Evolutionary conservation across 2,888 invertebrate genomes (phyloP).

Genomic region (Mythimna pallens): DNA sequence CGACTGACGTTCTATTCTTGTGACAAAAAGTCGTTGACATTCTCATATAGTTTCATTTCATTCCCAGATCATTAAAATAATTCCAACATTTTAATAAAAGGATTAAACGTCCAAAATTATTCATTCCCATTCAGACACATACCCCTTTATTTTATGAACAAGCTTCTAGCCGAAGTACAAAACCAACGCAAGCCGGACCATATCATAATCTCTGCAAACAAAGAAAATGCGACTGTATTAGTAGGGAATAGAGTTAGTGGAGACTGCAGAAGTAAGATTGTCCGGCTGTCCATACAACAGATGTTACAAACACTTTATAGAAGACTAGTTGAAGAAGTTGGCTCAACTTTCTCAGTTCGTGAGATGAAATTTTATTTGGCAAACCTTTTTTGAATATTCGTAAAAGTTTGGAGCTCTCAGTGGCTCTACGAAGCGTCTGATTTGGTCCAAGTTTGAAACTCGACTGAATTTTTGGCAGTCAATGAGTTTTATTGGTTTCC

Average conservation of each 20-base stretch:
- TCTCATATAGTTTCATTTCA: constrained; percentile 42
- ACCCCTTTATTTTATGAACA: constrained; percentile 82
- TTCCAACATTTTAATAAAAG: constrained; percentile 64
- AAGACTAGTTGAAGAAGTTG: constrained; percentile 77
- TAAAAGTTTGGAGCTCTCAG: constrained; percentile 62
- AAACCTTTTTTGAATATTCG: constrained; percentile 83
- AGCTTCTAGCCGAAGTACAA: constrained; percentile 80
- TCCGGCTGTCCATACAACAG: constrained; percentile 83
- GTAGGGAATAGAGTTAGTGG: constrained; percentile 49
- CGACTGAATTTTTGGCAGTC: constrained; percentile 66
- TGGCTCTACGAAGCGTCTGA: constrained; percentile 60
- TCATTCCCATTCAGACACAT: constrained; percentile 70
- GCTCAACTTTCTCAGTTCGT: constrained; percentile 80
- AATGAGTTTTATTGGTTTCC: constrained; percentile 69
- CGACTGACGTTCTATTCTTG: constrained; percentile 26
- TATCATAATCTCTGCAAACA: constrained; percentile 14
- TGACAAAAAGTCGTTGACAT: constrained; percentile 32
- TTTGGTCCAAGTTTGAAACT: constrained; percentile 63
- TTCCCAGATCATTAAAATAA: constrained; percentile 68
- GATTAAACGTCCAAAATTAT: constrained; percentile 66
- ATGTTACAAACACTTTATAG: constrained; percentile 84
- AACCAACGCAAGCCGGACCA: constrained; percentile 77
- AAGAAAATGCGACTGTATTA: constrained; percentile 58
- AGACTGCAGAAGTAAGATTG: constrained; percentile 65
- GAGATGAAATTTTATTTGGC: constrained; percentile 87